Conservation (phyloP, 1,140 invertebrate genomes). For the Lamellibrachia luymesi region DNA sequence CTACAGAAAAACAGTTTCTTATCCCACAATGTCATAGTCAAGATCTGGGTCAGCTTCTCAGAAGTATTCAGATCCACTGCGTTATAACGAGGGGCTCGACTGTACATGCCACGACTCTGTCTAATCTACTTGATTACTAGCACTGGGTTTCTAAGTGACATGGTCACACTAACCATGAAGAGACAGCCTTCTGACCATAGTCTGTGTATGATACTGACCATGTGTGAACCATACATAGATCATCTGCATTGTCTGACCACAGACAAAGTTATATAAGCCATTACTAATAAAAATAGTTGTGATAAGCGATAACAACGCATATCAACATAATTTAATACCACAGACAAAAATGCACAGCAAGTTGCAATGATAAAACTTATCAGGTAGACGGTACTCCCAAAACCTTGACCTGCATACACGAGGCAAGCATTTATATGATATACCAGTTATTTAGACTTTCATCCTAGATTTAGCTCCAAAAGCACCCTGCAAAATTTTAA, state of each 20-base stretch:
- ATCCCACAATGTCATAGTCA: background rate
- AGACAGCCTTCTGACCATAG: background rate
- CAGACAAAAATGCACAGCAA: background rate
- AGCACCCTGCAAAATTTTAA: too few relatives aligned
- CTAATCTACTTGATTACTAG: background rate
- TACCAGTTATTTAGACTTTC: too few relatives aligned
- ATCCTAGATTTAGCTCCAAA: too few relatives aligned
- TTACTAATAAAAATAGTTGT: background rate
- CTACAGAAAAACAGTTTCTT: background rate
- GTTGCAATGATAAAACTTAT: background rate
- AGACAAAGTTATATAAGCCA: background rate
- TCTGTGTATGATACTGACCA: background rate
- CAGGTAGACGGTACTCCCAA: background rate
- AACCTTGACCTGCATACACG: background rate
- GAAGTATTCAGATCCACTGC: background rate
- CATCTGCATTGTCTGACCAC: background rate
- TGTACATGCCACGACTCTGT: background rate
- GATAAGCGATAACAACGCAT: background rate
- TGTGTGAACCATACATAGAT: background rate
- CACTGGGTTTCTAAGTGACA: background rate
- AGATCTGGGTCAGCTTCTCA: background rate
- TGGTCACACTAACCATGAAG: background rate
- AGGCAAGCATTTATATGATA: background rate
- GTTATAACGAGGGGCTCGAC: too few relatives aligned
- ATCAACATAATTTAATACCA: background rate